phyloP scores from a whole-genome alignment of 2,797 vertebrate genomes.

The Chloroceryle amazona region DNA sequence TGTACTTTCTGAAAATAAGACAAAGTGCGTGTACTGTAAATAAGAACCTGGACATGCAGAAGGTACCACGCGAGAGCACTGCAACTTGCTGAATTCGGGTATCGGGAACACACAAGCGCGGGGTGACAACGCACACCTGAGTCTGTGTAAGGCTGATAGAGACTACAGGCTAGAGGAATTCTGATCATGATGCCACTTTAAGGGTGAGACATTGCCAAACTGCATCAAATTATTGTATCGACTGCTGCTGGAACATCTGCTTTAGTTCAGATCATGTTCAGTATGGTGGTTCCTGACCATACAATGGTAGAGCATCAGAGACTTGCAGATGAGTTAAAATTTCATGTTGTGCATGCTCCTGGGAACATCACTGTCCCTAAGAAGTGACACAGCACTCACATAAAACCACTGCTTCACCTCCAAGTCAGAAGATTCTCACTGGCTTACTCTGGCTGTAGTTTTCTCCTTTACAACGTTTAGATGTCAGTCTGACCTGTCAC shows the following conservation, averaged over 20 bases:
- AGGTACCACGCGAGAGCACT: not conserved
- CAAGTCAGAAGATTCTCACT: not conserved
- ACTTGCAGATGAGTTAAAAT: not conserved
- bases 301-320: not conserved
- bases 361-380: not conserved
- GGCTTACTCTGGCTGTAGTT: not conserved
- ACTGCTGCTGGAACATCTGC: not conserved
- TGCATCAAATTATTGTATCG: not conserved
- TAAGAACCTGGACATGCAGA: not conserved
- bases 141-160: not conserved
- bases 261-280: not conserved
- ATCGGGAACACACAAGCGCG: not conserved
- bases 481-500: constrained; percentile 63
- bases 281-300: not conserved
- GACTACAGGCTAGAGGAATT: not conserved
- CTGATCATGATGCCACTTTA: not conserved
- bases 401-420: not conserved
- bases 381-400: not conserved
- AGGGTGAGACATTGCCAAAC: not conserved
- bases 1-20: not conserved
- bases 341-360: not conserved
- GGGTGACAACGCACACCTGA: not conserved
- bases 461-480: not conserved
- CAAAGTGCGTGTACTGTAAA: not conserved
- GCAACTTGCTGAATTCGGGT: not conserved